Evolutionary conservation across 2,797 vertebrate species (phyloP).

Genomic region (Premnoplex brunnescens): DNA sequence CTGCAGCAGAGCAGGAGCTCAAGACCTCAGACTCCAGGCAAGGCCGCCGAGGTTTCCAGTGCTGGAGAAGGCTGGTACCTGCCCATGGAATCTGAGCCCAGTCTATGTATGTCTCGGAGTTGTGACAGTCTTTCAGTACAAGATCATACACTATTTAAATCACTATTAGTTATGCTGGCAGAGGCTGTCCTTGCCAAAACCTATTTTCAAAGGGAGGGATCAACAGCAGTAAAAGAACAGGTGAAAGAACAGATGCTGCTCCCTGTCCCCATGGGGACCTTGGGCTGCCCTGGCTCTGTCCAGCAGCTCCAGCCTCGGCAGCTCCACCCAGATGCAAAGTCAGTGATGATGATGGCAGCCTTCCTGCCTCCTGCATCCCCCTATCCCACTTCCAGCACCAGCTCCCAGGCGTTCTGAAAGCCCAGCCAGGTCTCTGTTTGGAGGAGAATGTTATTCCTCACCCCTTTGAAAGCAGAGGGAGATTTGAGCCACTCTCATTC

Average conservation of each 20-base stretch:
- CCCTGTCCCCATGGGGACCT: not conserved
- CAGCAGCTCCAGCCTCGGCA: not conserved
- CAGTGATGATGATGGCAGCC: not conserved
- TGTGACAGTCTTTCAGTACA: not conserved
- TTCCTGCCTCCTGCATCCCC: not conserved
- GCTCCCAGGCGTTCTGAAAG: not conserved
- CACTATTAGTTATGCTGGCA: not conserved
- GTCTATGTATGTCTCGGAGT: not conserved
- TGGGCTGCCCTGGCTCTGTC: not conserved
- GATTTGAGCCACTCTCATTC: not conserved
- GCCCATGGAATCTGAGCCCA: not conserved
- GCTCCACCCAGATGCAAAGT: rapidly evolving
- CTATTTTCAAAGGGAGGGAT: not conserved
- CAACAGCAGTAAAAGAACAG: not conserved
- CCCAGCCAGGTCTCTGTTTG: not conserved
- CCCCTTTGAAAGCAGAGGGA: not conserved
- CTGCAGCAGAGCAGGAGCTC: not conserved
- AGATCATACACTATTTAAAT: not conserved
- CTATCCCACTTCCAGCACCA: not conserved
- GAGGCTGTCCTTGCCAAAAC: not conserved
- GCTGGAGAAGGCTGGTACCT: not conserved
- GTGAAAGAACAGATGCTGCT: not conserved
- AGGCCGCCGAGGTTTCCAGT: not conserved
- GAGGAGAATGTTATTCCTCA: rapidly evolving
- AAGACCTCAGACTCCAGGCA: not conserved